Percentiles rank a stretch among this genome's conserved stretches.
Conservation (phyloP, 2,888 invertebrate species). For the Syritta pipiens region DNA sequence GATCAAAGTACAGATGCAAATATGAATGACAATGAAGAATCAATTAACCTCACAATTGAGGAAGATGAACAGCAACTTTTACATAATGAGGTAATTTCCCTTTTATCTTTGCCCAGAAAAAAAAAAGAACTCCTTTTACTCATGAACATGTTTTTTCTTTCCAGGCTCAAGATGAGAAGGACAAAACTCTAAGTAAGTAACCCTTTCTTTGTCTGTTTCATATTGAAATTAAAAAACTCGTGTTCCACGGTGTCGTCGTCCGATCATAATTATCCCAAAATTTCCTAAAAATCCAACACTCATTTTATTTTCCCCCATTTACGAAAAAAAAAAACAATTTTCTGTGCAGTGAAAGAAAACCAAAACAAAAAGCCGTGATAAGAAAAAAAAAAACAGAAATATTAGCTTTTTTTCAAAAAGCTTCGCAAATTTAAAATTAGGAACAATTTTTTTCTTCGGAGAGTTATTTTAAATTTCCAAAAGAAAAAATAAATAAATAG, state of each 20-base stretch:
- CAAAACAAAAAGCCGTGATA: conserved; percentile 19
- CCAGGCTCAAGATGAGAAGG: conserved; percentile 80
- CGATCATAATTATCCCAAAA: not conserved
- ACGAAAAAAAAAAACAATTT: conserved; percentile 15
- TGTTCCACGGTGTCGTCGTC: no score
- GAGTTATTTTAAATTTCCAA: conserved; percentile 14
- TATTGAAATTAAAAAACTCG: not conserved
- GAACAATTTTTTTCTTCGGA: conserved; percentile 21
- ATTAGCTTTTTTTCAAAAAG: not conserved
- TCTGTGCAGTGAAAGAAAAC: conserved; percentile 27
- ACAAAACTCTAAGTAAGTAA: conserved; percentile 82
- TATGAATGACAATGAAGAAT: conserved; percentile 85
- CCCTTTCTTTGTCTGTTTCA: conserved; percentile 18
- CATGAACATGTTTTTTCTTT: not conserved
- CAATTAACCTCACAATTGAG: conserved; percentile 88
- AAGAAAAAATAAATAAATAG: conserved; percentile 16
- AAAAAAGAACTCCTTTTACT: not conserved
- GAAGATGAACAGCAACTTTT: conserved; percentile 89
- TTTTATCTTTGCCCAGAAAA: conserved; percentile 3
- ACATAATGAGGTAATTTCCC: conserved; percentile 89
- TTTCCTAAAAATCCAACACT: not conserved
- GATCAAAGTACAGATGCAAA: conserved; percentile 72
- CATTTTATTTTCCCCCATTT: not conserved
- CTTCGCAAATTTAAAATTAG: conserved; percentile 16
- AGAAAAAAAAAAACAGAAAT: conserved; percentile 2